These are phyloP conservation scores for Microcebus lehilahytsara DNA, from an alignment of 2,113 vertebrate genomes.

Conservation along the genomic window DNA sequence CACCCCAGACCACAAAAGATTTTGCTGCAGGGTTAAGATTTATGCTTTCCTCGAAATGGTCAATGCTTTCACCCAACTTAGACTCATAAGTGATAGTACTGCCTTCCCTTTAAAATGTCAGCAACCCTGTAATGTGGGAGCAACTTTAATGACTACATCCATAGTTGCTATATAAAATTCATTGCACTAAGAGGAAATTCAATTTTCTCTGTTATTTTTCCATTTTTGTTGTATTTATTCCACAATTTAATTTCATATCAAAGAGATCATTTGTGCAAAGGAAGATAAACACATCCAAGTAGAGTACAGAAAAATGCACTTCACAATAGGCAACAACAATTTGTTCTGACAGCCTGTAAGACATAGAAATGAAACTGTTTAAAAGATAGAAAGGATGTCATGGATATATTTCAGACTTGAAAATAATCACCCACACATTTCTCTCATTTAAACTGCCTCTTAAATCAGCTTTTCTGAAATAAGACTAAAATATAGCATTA, in stretches of 20 bases:
- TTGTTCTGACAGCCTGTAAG: neutral
- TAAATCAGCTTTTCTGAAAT: neutral
- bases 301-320: neutral
- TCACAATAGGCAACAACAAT: neutral
- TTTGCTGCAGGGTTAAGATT: neutral
- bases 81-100: neutral
- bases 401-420: neutral
- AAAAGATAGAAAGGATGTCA: neutral
- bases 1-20: neutral
- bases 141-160: neutral
- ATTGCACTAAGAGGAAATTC: neutral
- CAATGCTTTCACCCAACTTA: neutral
- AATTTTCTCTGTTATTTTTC: neutral
- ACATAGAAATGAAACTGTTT: neutral
- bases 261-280: neutral
- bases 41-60: slow-evolving; percentile 5
- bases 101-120: neutral
- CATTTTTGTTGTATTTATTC: slow-evolving; percentile 27
- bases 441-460: neutral
- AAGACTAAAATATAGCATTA: neutral
- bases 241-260: neutral
- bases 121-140: neutral
- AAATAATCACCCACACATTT: neutral
- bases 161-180: neutral
- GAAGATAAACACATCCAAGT: neutral